Conservation (phyloP, 2,888 invertebrate genomes). For the Sminthurides aquaticus region DNA sequence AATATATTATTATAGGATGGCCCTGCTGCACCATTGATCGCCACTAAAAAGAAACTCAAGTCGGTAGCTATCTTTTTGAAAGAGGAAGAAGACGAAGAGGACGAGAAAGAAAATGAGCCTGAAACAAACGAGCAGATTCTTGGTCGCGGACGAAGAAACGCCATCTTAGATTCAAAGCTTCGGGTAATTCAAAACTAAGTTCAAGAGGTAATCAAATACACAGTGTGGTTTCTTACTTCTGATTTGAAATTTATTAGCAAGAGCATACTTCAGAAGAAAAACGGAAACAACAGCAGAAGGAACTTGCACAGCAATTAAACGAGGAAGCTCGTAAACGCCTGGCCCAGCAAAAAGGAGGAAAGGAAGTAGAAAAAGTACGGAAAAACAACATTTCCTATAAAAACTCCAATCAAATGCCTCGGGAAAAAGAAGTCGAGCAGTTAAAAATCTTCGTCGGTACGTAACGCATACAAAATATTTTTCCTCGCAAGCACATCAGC, state of each 20-base stretch:
- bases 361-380: constrained; percentile 78
- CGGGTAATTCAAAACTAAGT: no score
- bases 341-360: constrained; percentile 68
- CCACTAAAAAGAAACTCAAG: constrained; percentile 88
- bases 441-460: constrained; percentile 89
- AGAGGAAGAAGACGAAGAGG: constrained; percentile 76
- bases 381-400: constrained; percentile 96
- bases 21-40: constrained; percentile 78
- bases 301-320: constrained; percentile 81
- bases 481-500: not conserved
- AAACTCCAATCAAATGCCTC: constrained; percentile 81
- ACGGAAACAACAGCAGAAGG: constrained; percentile 91
- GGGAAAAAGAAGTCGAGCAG: constrained; percentile 85
- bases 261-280: constrained; percentile 96
- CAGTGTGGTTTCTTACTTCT: no score
- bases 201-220: no score
- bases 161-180: constrained; percentile 86
- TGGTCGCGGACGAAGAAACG: constrained; percentile 74
- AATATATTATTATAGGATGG: constrained; percentile 50
- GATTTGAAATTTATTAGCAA: no score
- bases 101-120: constrained; percentile 60
- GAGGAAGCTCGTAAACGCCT: constrained; percentile 86
- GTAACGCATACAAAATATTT: constrained; percentile 44
- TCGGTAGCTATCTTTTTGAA: constrained; percentile 92
- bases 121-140: constrained; percentile 56